Base-by-base conservation (phyloP, 2,888 invertebrate genomes). In the Minunthozetes semirufus region DNA sequence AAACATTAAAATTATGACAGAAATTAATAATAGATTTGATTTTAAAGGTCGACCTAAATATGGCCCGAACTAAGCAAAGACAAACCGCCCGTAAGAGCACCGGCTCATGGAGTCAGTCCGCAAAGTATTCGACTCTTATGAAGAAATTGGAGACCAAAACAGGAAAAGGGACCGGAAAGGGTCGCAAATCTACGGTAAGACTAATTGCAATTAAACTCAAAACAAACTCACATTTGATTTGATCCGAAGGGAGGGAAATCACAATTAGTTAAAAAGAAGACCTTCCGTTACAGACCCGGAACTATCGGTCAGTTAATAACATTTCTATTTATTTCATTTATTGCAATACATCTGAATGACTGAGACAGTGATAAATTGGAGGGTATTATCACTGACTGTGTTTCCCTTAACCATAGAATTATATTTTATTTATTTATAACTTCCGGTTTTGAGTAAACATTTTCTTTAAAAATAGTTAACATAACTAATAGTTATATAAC, bases 81-180 rank as follows among this genome's bases (percentile, higher is more conserved):
- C 68, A 68, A 13, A 68, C 68, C 22, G 68, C 68, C n/a, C 68
- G 68, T 0, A 68, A 68, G 68, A 68, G 68, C 11, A 68, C 68
- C 6, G 46, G 42, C 22, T 42, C 38, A 17, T 68, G 68, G 68
- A 46, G 3, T 68, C 38, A 68, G 13, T 22, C 11, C 33, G 22
- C 46, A 8, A 68, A 68, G 5, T 68, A 38, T 13, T 22, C 2
- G 11, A 13, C 38, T 29, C 11, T 68, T 17, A 68, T 38, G 46
- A 38, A 68, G 46, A 68, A 68, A 22, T 68, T 68, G 68, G 68
- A 68, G 22, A 68, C 68, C 15, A 68, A 68, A n/a, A 68, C 68
- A 17, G 68, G 68, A 38, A 68, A 68, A 25, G 68, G 68, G 1
- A 33, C 68, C 19, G 68, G 68, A 68, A 68, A 68, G n/a, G 68